These are phyloP conservation scores for Notarius quadriscutis DNA, from an alignment of 2,113 vertebrate species.

Conservation along the genomic window DNA sequence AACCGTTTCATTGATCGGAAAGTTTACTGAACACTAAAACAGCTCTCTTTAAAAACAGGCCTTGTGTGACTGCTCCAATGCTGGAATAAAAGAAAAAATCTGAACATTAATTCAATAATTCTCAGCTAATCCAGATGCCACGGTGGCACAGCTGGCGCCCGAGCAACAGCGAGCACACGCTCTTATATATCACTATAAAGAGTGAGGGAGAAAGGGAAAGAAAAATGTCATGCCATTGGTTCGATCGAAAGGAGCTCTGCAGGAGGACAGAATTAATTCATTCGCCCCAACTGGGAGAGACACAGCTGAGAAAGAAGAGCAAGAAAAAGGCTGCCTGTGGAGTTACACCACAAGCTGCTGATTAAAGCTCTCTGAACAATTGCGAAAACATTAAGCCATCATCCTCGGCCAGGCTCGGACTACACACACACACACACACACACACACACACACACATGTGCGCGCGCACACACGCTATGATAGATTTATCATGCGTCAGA, in stretches of 20 bases:
- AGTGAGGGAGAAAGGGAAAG: constrained; percentile 3
- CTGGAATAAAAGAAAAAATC: background rate
- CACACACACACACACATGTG: background rate
- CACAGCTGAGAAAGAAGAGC: constrained; percentile 34
- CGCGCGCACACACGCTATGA: background rate
- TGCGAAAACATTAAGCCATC: constrained; percentile 13
- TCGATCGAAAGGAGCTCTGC: background rate
- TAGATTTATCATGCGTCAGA: background rate
- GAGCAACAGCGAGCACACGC: background rate
- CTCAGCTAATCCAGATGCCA: background rate
- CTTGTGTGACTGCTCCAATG: background rate
- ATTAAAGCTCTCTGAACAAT: background rate
- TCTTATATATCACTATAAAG: background rate
- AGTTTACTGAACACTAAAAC: no score
- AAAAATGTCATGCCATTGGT: background rate
- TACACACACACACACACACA: background rate
- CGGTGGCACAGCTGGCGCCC: constrained; percentile 20
- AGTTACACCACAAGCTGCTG: background rate
- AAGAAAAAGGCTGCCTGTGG: background rate
- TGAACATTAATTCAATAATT: constrained; percentile 28
- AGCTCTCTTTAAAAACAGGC: background rate
- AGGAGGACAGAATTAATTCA: constrained; percentile 31
- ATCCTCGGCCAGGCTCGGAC: background rate
- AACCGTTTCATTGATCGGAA: background rate
- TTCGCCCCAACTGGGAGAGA: constrained; percentile 11